Evolutionary conservation across 2,888 invertebrate genomes (phyloP).

Genomic region (Melipona beecheii): DNA sequence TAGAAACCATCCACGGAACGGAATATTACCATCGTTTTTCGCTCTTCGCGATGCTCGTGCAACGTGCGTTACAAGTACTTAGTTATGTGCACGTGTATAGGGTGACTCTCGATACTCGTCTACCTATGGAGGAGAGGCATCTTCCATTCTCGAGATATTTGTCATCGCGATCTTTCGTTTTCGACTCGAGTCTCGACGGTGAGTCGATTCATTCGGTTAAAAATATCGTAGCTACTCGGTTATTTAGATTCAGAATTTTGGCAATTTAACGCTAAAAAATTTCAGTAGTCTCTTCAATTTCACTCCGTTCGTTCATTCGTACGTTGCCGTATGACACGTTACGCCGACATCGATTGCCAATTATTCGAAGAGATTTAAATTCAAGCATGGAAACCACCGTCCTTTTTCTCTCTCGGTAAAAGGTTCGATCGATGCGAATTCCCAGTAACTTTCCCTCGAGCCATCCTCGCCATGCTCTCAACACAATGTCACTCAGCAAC

Average conservation of each 20-base stretch:
- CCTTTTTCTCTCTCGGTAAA: neutral
- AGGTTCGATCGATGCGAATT: neutral
- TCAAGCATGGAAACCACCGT: neutral
- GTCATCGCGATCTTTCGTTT: neutral
- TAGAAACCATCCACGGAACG: conserved; percentile 66
- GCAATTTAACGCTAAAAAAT: neutral
- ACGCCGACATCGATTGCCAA: rapidly evolving
- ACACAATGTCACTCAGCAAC: neutral
- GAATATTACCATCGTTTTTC: conserved; percentile 69
- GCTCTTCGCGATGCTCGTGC: conserved; percentile 43
- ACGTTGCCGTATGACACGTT: too few relatives aligned
- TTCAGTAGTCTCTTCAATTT: neutral
- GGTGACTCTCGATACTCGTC: conserved; percentile 21
- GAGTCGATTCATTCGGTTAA: neutral
- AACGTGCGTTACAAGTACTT: conserved; percentile 47
- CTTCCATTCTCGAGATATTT: neutral
- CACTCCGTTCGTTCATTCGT: too few relatives aligned
- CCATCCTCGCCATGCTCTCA: neutral
- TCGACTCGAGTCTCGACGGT: neutral
- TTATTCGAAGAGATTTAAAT: neutral
- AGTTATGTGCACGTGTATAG: conserved; percentile 38
- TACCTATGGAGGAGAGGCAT: neutral
- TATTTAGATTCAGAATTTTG: neutral
- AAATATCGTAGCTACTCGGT: neutral
- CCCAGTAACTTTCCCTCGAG: neutral